Evolutionary conservation across 35 echinoderm and acorn worm genomes (phyloP), one percentile per base, ranked within the genome.

Genomic region (Amphiura filiformis): DNA sequence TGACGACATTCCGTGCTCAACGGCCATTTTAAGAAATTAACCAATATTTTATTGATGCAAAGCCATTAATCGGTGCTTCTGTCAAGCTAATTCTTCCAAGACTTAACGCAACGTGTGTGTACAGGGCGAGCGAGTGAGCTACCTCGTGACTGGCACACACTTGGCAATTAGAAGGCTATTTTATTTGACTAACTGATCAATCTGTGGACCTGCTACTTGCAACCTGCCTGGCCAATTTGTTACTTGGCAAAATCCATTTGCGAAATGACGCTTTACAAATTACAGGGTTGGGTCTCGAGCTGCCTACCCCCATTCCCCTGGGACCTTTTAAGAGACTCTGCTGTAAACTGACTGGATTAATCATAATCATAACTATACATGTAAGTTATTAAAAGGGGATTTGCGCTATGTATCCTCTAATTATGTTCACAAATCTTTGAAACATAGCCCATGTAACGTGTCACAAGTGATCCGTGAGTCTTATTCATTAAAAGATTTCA

Each of bases 221-320:
- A 26, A 30, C 61, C 28, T 70, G 61, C 61, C 28, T 26, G 28
- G 61, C 61, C 61, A 70, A 70, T 70, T 70, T 70, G 61, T 70
- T 70, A 70, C 61, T 70, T 70, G 61, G 61, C 61, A 70, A 70
- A 70, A 70, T 70, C 61, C 61, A 70, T 70, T 70, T 70, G 61
- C 61, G 61, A n/a, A 70, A 70, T 70, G 28, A 23, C 61, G 61
- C 61, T 70, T 70, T 23, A 70, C 26, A 70, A 11, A 70, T 3
- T 70, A 3, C 9, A 2, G 26, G n/a, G n/a, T 1, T n/a, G 9
- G 61, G 61, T 70, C 61, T n/a, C 26, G 7, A n/a, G 17, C 61
- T 70, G 61, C 61, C 61, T 70, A 70, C 61, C 61, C 61, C 26
- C 28, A 70, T 15, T 70, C 61, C 61, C 61, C 61, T 30, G 61